These are phyloP conservation scores for Saccopteryx bilineata DNA, from an alignment of 2,113 vertebrate species.

Conservation along the genomic window DNA sequence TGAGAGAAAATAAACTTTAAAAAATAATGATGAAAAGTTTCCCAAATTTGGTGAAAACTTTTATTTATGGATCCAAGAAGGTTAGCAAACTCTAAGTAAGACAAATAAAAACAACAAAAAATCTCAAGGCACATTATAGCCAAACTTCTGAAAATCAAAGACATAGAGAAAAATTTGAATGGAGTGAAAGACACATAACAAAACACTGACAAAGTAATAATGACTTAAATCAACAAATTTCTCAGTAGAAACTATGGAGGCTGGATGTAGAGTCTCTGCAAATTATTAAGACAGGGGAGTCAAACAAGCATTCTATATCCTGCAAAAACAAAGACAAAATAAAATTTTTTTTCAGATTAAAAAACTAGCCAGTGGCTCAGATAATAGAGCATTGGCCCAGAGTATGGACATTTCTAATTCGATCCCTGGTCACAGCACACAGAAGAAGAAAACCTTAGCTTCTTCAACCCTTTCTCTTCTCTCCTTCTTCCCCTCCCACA, in stretches of 20 bases:
- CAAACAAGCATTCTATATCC: not conserved
- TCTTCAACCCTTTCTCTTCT: too few species aligned
- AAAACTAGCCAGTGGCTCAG: too few species aligned
- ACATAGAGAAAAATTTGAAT: not conserved
- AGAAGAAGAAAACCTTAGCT: too few species aligned
- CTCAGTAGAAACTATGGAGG: not conserved
- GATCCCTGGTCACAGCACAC: too few species aligned
- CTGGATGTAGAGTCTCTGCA: not conserved
- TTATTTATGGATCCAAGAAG: conserved; percentile 27
- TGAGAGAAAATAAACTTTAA: conserved; percentile 13
- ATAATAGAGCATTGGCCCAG: too few species aligned
- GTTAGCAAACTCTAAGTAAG: not conserved
- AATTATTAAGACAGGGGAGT: not conserved
- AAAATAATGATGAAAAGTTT: not conserved
- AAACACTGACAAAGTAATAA: not conserved
- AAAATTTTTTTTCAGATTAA: conserved; percentile 43
- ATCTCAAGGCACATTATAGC: not conserved
- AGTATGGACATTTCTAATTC: too few species aligned
- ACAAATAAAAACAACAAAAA: conserved; percentile 8
- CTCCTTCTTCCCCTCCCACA: too few species aligned
- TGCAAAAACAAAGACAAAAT: conserved; percentile 31
- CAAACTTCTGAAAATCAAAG: not conserved
- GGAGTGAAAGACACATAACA: not conserved
- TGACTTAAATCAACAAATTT: not conserved
- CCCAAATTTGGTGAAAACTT: not conserved